Evolutionary conservation across 1,140 invertebrate genomes (phyloP), one percentile per base, ranked within the genome.

Genomic region (Apis dorsata): DNA sequence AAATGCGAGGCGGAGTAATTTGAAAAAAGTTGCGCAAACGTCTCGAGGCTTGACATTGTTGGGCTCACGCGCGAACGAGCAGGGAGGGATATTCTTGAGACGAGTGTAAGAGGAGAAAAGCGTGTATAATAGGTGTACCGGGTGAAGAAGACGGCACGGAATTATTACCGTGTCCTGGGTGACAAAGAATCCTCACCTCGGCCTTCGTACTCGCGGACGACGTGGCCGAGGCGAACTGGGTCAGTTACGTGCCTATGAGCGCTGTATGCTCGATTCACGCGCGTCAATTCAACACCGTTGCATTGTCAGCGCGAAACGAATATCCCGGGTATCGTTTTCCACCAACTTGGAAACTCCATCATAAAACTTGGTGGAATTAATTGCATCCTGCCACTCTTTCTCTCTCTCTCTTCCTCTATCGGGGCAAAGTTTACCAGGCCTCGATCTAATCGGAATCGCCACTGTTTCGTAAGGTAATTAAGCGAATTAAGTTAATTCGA

Each of bases 121-220:
- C 59, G 66, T 57, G 75, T 49, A 77, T 82, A 83, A 83, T 71
- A 71, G 60, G 1, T 19, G 49, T 12, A 24, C 21, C 28, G 75
- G 34, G 34, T 44, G 34, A 44, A 83, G 81, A 70, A 83, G 81
- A 70, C 21, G 81, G 79, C 68, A 83, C 80, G 65, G 71, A 83
- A 83, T 83, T 83, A 83, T 83, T 63, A 79, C 81, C 81, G 81
- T 71, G 59, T 70, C 75, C 81, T 71, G 71, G 75, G 75, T 79
- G 75, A 83, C 81, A 83, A 79, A 83, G 81, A 79, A 79, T 83
- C 75, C 81, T 83, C 68, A 83, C 81, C 75, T 83, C 81, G 81
- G 81, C 81, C 81, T 83, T 83, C 80, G 75, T 77, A 49, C 65
- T 66, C 62, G 34, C 2, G 55, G 72, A 69, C 34, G 73, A 77